phyloP scores from a whole-genome alignment of 1,140 invertebrate species.

The Neodiprion fabricii region DNA sequence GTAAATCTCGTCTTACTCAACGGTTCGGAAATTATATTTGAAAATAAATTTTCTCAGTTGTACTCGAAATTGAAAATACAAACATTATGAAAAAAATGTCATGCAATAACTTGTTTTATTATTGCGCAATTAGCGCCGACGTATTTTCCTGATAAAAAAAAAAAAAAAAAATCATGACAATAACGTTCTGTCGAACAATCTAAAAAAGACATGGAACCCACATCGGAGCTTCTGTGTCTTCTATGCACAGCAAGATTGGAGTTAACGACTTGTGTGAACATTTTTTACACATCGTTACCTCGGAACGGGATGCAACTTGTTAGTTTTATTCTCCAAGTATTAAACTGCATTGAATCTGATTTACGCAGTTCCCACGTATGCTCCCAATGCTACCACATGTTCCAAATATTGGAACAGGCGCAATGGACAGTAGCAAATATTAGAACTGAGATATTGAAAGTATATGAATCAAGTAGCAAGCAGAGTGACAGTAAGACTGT shows the following conservation, averaged over 20 bases:
- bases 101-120: too few species aligned
- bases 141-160: too few species aligned
- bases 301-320: conserved; percentile 40
- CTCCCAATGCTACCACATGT: conserved; percentile 44
- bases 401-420: conserved; percentile 50
- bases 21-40: too few species aligned
- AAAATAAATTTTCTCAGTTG: too few species aligned
- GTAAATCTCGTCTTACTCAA: too few species aligned
- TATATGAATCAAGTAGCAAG: conserved; percentile 32
- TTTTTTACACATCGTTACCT: conserved; percentile 46
- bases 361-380: conserved; percentile 42
- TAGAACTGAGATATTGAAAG: conserved; percentile 44
- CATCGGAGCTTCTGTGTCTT: conserved; percentile 36
- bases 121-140: too few species aligned
- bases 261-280: conserved; percentile 37
- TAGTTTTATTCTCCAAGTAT: conserved; percentile 39
- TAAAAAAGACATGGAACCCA: conserved; percentile 9
- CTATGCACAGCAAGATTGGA: conserved; percentile 42
- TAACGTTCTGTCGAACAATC: too few species aligned
- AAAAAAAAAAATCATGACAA: not conserved
- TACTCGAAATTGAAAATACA: too few species aligned
- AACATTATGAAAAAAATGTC: too few species aligned
- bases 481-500: conserved; percentile 20
- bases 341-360: conserved; percentile 29
- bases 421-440: conserved; percentile 45